A percentile compares a stretch with the other conserved stretches of the same genome.
These are phyloP conservation scores for Apogon talboti DNA, from an alignment of 2,797 vertebrate genomes.

Conservation along the genomic window DNA sequence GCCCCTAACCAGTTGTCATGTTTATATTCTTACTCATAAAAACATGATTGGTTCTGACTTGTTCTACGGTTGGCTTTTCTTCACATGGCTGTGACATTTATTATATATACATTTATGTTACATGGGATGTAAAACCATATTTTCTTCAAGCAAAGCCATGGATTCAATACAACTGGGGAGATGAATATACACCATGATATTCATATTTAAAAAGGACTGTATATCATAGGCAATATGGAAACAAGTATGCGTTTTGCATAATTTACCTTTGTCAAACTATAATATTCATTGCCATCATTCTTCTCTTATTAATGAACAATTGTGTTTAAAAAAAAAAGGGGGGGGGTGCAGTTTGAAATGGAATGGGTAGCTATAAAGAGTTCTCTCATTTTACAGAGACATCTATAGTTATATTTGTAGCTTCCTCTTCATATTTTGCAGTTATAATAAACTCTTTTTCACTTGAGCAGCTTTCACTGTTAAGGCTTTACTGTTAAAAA, in stretches of 20 bases:
- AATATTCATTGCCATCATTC: background rate
- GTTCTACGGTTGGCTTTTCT: slow-evolving; percentile 17
- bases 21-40: slow-evolving; percentile 16
- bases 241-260: slow-evolving; percentile 1
- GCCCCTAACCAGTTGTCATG: background rate
- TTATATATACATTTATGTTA: slow-evolving; percentile 20
- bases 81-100: slow-evolving; percentile 10
- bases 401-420: background rate
- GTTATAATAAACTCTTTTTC: background rate
- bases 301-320: background rate
- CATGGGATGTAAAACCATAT: slow-evolving; percentile 15
- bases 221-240: slow-evolving; percentile 11
- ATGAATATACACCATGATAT: no score
- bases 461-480: background rate
- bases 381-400: background rate
- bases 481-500: slow-evolving; percentile 7
- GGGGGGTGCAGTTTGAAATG: no score
- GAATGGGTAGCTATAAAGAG: background rate
- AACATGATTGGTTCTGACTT: slow-evolving; percentile 18
- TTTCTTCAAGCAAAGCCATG: slow-evolving; percentile 25
- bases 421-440: background rate
- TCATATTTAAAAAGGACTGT: slow-evolving; percentile 1
- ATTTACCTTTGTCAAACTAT: background rate
- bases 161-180: background rate
- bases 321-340: background rate